These are phyloP conservation scores for Caenorhabditis doughertyi DNA, from an alignment of 2,888 invertebrate species.

Conservation along the genomic window DNA sequence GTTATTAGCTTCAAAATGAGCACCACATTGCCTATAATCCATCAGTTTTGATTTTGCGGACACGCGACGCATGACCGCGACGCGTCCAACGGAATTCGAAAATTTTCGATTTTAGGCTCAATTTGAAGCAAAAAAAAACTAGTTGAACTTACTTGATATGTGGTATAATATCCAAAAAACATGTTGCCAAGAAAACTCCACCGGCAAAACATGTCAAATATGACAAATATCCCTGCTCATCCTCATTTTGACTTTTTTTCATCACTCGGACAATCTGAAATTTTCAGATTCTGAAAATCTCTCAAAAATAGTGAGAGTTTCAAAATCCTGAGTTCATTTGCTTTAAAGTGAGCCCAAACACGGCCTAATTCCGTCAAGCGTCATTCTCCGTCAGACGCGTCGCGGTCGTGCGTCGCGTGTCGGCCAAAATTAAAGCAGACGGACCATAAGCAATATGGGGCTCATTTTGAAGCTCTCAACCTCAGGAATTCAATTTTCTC, in stretches of 20 bases:
- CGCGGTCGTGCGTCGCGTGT: not conserved
- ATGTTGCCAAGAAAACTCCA: conserved; percentile 79
- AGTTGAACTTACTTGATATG: conserved; percentile 74
- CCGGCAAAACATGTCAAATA: conserved; percentile 69
- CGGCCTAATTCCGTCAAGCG: not conserved
- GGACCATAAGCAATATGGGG: conserved; percentile 4
- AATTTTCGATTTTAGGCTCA: not conserved
- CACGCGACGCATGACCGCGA: conserved; percentile 1
- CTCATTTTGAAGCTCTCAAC: not conserved
- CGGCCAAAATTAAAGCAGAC: not conserved
- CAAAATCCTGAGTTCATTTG: not conserved
- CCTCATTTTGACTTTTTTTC: conserved; percentile 63
- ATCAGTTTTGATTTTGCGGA: not conserved
- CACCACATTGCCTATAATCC: not conserved
- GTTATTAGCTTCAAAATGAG: conserved; percentile 10
- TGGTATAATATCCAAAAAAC: conserved; percentile 80
- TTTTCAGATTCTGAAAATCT: too few species aligned
- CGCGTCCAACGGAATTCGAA: not conserved
- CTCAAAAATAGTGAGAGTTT: too few species aligned
- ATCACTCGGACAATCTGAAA: conserved; percentile 59
- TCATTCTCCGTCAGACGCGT: not conserved
- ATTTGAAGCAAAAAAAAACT: conserved; percentile 3
- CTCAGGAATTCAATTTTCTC: not conserved
- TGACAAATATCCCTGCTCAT: conserved; percentile 57
- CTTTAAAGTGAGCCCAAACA: not conserved